phyloP scores from a whole-genome alignment of 2,888 invertebrate species.

The Operophtera brumata region DNA sequence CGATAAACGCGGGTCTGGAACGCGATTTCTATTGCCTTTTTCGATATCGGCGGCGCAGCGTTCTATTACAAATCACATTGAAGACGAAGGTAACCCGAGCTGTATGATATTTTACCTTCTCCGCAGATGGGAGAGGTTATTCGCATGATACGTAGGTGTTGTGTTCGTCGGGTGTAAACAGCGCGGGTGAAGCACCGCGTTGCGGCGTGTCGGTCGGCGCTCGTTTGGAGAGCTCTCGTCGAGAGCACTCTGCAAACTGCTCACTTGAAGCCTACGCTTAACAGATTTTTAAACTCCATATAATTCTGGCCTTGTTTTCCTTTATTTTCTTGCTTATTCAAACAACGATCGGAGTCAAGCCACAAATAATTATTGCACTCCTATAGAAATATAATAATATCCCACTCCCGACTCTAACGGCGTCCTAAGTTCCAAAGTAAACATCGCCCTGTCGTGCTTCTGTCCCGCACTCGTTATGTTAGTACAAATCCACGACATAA shows the following conservation, averaged over 20 bases:
- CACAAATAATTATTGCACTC: constrained; percentile 20
- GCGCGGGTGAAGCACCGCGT: constrained; percentile 48
- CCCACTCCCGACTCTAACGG: constrained; percentile 19
- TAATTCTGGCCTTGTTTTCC: constrained; percentile 51
- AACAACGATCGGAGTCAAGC: constrained; percentile 31
- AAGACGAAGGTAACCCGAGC: constrained; percentile 25
- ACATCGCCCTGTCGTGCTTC: constrained; percentile 57
- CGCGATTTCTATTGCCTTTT: constrained; percentile 57
- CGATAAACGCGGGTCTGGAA: constrained; percentile 56
- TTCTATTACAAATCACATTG: constrained; percentile 44
- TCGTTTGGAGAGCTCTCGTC: constrained; percentile 58
- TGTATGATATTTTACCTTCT: constrained; percentile 26
- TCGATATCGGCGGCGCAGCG: constrained; percentile 38
- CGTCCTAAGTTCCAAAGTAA: constrained; percentile 63
- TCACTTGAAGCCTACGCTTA: constrained; percentile 60
- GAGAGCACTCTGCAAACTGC: constrained; percentile 66
- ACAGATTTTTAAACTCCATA: constrained; percentile 56
- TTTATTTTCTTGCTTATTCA: constrained; percentile 43
- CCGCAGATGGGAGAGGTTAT: constrained; percentile 31
- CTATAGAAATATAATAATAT: constrained; percentile 23
- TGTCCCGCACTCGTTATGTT: constrained; percentile 59
- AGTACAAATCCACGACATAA: constrained; percentile 71
- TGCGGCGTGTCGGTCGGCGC: constrained; percentile 40
- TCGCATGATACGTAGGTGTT: constrained; percentile 44
- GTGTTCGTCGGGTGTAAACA: constrained; percentile 61